phyloP scores from a whole-genome alignment of 2,113 vertebrate genomes.

The Oncorhynchus clarkii region DNA sequence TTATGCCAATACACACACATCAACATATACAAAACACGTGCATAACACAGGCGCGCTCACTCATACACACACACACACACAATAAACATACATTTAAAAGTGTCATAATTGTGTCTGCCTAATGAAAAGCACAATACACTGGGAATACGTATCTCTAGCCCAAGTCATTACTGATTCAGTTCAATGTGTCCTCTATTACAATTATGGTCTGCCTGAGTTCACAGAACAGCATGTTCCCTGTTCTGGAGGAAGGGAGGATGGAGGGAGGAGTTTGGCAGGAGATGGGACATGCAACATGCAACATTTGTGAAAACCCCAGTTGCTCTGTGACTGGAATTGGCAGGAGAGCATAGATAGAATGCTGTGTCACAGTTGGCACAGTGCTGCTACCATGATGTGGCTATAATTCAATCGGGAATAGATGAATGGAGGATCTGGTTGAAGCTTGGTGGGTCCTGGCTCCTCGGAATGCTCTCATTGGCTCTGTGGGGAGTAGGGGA shows the following conservation, averaged over 20 bases:
- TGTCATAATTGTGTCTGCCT: background rate
- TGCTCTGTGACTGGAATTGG: background rate
- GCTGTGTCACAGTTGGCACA: too few relatives aligned
- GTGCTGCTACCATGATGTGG: background rate
- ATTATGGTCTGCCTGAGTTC: constrained; percentile 45
- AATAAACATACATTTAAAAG: background rate
- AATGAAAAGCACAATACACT: background rate
- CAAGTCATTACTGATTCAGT: background rate
- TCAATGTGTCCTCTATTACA: constrained; percentile 57
- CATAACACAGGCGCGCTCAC: background rate
- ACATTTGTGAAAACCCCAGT: background rate
- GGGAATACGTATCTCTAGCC: too few relatives aligned
- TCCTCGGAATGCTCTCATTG: too few relatives aligned
- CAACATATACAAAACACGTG: background rate
- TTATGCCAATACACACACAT: background rate
- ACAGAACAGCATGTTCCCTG: background rate
- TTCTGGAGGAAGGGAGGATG: too few relatives aligned
- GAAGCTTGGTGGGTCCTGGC: background rate
- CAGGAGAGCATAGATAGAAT: background rate
- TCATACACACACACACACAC: too few relatives aligned
- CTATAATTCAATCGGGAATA: background rate
- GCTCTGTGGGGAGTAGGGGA: too few relatives aligned
- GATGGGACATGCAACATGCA: constrained; percentile 1
- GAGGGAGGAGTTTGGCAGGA: background rate
- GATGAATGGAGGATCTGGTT: background rate